phyloP scores from a whole-genome alignment of 2,888 invertebrate genomes.

The Lamellibrachia satsuma region DNA sequence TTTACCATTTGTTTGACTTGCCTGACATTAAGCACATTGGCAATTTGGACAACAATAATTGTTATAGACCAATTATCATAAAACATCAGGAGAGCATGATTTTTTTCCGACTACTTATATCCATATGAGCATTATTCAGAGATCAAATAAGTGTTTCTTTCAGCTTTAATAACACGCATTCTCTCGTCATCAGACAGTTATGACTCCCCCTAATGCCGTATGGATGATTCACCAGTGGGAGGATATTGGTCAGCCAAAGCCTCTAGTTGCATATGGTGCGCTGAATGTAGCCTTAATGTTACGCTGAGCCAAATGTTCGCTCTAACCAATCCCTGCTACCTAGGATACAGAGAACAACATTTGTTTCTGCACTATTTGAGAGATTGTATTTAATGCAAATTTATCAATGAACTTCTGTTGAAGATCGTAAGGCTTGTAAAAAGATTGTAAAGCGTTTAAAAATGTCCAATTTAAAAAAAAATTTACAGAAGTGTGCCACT shows the following conservation, averaged over 20 bases:
- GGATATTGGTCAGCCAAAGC: background rate
- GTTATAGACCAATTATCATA: background rate
- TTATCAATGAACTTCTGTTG: background rate
- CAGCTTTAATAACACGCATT: background rate
- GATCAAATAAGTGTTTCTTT: background rate
- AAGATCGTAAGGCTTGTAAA: background rate
- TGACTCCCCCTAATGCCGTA: background rate
- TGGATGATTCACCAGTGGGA: background rate
- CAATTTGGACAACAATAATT: conserved; percentile 1
- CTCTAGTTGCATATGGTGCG: background rate
- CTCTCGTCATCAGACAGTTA: background rate
- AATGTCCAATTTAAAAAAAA: too few relatives aligned
- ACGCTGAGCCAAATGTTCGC: background rate
- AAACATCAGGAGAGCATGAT: background rate
- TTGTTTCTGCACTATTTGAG: background rate
- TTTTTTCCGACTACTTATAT: background rate
- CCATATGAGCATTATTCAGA: background rate
- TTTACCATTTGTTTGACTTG: background rate
- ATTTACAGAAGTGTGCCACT: too few relatives aligned
- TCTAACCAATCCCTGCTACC: background rate
- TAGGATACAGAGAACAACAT: background rate
- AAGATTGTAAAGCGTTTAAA: background rate
- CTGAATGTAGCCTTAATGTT: conserved; percentile 9
- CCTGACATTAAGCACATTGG: background rate
- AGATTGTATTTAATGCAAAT: background rate